Percentiles rank a stretch among this genome's conserved stretches.
These are phyloP conservation scores for Lacanobia wlatinum DNA, from an alignment of 2,888 invertebrate genomes.

Conservation along the genomic window DNA sequence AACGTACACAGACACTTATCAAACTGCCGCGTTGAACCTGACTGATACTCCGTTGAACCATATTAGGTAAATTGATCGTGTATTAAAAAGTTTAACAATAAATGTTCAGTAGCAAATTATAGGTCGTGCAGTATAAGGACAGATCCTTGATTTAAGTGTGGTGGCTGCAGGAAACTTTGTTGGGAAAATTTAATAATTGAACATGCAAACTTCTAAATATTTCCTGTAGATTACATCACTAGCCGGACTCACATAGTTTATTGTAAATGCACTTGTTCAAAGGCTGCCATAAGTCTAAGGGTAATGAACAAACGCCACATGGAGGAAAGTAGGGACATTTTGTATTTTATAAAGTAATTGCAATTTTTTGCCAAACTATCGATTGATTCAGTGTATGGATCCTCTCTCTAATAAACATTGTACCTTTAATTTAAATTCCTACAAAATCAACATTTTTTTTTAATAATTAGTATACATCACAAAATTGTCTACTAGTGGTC, in stretches of 20 bases:
- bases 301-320: slow-evolving; percentile 42
- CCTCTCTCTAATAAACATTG: not conserved
- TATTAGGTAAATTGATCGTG: slow-evolving; percentile 23
- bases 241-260: not conserved
- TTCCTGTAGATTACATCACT: slow-evolving; percentile 10
- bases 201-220: not conserved
- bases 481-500: slow-evolving; percentile 17
- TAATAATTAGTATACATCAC: not conserved
- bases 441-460: not conserved
- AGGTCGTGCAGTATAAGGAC: slow-evolving; percentile 7
- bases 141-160: not conserved
- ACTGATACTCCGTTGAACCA: slow-evolving; percentile 61
- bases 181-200: not conserved
- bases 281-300: not conserved
- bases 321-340: not conserved
- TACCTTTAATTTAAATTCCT: not conserved
- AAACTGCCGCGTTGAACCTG: slow-evolving; percentile 51
- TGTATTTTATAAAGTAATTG: too few species aligned
- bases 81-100: slow-evolving; percentile 15
- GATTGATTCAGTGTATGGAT: not conserved
- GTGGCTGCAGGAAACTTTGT: not conserved
- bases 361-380: too few species aligned
- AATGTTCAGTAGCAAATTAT: slow-evolving; percentile 27
- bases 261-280: slow-evolving; percentile 12
- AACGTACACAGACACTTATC: slow-evolving; percentile 66